Evolutionary conservation across 2,888 invertebrate species (phyloP).

Genomic region (Tortricodes alternella): DNA sequence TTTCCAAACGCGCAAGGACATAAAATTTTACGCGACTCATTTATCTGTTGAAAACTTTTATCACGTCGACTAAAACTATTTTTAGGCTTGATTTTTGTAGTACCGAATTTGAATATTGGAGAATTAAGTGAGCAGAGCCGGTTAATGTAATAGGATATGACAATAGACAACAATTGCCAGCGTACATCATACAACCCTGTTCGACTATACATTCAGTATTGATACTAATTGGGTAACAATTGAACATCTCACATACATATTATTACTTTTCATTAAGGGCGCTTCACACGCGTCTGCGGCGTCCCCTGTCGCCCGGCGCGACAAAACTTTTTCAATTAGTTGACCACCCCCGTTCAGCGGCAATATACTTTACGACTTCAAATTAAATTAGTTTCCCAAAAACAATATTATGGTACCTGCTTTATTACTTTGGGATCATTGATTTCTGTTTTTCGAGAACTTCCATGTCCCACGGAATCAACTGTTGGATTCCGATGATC

Average conservation of each 20-base stretch:
- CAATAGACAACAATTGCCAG: neutral
- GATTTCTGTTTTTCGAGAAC: neutral
- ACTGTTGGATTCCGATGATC: conserved; percentile 4
- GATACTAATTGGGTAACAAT: conserved; percentile 4
- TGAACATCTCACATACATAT: conserved; percentile 1
- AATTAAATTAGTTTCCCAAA: conserved; percentile 69
- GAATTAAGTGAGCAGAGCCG: neutral
- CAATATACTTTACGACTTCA: conserved; percentile 54
- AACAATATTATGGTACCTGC: conserved; percentile 35
- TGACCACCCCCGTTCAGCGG: conserved; percentile 48
- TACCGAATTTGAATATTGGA: neutral
- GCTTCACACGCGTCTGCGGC: conserved; percentile 8
- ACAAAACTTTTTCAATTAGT: conserved; percentile 77
- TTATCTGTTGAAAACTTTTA: conserved; percentile 24
- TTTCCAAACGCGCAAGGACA: conserved; percentile 13
- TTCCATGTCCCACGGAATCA: neutral
- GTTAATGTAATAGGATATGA: neutral
- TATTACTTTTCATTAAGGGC: conserved; percentile 30
- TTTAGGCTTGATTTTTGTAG: neutral
- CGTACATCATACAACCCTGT: neutral
- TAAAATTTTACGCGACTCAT: conserved; percentile 19
- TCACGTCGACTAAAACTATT: neutral
- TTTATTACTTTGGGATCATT: conserved; percentile 4
- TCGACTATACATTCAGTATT: neutral
- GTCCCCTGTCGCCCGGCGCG: conserved; percentile 39